phyloP scores from a whole-genome alignment of 2,113 vertebrate species.

The Cichladusa arquata region DNA sequence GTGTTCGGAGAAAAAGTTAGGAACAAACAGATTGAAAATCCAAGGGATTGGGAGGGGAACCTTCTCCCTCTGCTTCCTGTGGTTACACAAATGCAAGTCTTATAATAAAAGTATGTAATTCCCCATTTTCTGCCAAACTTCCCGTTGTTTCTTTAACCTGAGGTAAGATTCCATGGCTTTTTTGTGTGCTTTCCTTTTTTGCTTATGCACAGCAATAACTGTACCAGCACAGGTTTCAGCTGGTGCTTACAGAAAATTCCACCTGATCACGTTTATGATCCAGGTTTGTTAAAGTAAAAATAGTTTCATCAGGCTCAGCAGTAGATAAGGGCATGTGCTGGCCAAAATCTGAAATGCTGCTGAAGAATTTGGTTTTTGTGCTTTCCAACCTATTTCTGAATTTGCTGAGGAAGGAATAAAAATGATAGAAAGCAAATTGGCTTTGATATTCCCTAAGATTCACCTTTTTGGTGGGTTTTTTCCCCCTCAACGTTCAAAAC shows the following conservation, averaged over 20 bases:
- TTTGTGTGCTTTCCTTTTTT: not conserved
- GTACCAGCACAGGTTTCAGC: not conserved
- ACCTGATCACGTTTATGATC: not conserved
- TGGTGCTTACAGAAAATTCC: not conserved
- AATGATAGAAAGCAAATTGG: not conserved
- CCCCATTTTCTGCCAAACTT: not conserved
- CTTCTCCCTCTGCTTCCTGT: not conserved
- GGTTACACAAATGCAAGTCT: not conserved
- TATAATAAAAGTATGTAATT: not conserved
- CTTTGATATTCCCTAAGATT: not conserved
- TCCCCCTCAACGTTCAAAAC: not conserved
- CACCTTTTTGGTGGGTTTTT: rapidly evolving
- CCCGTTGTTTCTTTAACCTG: not conserved
- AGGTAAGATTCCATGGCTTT: not conserved
- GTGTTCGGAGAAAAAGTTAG: not conserved
- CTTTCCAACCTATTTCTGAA: not conserved
- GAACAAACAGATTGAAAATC: not conserved
- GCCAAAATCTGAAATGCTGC: not conserved
- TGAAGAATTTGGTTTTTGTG: not conserved
- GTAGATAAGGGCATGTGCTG: not conserved
- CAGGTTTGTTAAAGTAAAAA: not conserved
- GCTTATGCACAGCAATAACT: not conserved
- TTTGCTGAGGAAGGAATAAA: not conserved
- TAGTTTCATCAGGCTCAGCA: not conserved
- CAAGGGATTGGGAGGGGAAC: not conserved